Base-by-base conservation (phyloP, 1,140 invertebrate genomes). In the Drosophila bocki region DNA sequence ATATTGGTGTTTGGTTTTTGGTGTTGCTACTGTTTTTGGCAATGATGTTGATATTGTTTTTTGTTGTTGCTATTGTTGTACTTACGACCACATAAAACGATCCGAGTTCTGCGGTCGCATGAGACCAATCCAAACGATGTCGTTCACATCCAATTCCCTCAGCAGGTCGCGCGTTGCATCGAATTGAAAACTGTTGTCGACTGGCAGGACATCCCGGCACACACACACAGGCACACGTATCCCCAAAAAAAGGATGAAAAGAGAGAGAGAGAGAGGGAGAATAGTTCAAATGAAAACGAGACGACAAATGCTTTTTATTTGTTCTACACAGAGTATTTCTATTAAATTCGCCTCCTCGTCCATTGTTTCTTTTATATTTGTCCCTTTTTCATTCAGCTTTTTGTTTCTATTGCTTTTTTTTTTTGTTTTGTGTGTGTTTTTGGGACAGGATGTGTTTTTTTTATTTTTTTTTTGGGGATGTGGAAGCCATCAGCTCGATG, bases 1-100 rank as follows among this genome's bases (percentile, higher is more conserved):
- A 19, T 51, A 50, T 50, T 50, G 48, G 26, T 33, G 29, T 35
- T 35, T 45, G 58, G 45, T 63, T 35, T 61, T 37, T 69, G 35
- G 42, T 67, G 42, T 58, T 62, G 56, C 56, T 81, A 53, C 58
- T 60, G 48, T 44, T 78, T 62, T 77, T 51, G 41, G 39, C 19
- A 2, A 51, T 53, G 57, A 42, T 48, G 51, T 69, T 51, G 37
- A 12, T 58, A 17, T 68, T 35, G 22, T 37, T 44, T 47, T 33
- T 17, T 32, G 2, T 12, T 70, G 57, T 29, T 53, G 51, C 26
- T 29, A 9, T 69, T 78, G 58, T 61, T 74, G 51, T 86, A 95
- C 95, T 95, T 94, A 96, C 96, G 95, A 95, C 96, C 95, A 96
- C 76, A 94, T 94, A 88, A 96, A 96, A 80, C 95, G 94, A 56